Conservation (phyloP, 1,140 invertebrate species). For the Camponotus pennsylvanicus region DNA sequence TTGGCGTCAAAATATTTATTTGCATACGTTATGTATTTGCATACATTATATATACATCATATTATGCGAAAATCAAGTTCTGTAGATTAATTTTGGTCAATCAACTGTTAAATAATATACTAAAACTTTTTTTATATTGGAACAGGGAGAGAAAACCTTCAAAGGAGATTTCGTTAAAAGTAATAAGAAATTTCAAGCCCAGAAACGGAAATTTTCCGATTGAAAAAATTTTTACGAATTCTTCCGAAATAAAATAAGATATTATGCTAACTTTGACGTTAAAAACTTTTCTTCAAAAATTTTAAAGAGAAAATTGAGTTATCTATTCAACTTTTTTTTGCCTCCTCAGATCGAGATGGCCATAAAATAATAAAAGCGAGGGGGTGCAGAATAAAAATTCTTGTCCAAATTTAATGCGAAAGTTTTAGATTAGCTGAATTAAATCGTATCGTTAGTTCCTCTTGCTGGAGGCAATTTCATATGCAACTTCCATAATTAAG, state of each 20-base stretch:
- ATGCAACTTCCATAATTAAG: constrained; percentile 48
- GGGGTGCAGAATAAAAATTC: background rate
- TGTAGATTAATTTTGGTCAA: background rate
- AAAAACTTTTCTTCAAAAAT: background rate
- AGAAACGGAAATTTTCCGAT: background rate
- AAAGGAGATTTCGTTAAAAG: background rate
- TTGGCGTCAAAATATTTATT: no score
- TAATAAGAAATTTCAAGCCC: background rate
- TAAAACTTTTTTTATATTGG: background rate
- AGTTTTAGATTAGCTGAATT: background rate
- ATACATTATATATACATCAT: no score
- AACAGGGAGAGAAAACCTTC: no score
- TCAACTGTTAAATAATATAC: background rate
- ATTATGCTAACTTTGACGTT: no score
- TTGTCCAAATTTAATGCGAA: background rate
- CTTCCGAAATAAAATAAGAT: background rate
- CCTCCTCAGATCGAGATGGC: background rate
- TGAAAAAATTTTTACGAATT: background rate
- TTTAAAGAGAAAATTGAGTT: background rate
- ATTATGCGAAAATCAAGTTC: no score
- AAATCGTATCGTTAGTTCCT: background rate
- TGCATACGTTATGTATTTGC: no score
- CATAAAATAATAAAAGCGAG: background rate
- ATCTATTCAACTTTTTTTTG: background rate
- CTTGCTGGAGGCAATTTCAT: constrained; percentile 6